Evolutionary conservation across 1,140 invertebrate genomes (phyloP).

Genomic region (Halotydeus destructor): DNA sequence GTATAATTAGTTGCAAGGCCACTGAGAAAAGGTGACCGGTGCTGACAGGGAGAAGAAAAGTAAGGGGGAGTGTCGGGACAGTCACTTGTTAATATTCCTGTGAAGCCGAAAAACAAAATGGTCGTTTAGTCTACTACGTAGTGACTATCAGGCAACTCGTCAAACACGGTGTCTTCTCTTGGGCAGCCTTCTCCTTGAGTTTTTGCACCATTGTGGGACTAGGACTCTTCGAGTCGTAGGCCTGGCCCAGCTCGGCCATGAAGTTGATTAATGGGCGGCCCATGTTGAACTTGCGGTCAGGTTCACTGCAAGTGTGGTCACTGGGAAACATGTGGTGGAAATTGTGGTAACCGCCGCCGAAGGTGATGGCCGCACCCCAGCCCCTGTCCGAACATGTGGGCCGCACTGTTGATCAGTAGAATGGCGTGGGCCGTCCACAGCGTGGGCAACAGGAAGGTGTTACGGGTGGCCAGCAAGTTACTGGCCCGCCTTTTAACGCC

Average conservation of each 20-base stretch:
- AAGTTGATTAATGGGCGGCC: constrained; percentile 60
- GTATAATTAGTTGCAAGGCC: too few species aligned
- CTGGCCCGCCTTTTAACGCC: constrained; percentile 73
- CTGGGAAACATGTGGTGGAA: constrained; percentile 35
- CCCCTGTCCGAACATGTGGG: constrained; percentile 29
- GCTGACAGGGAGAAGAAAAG: too few species aligned
- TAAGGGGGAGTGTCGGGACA: too few species aligned
- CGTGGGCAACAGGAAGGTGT: constrained; percentile 1
- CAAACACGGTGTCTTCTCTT: too few species aligned
- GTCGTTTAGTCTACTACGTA: too few species aligned
- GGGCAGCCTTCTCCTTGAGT: constrained; percentile 28
- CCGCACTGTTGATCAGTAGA: constrained; percentile 24
- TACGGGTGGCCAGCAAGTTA: constrained; percentile 49
- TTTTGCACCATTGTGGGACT: constrained; percentile 33
- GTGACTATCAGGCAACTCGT: too few species aligned
- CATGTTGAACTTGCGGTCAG: constrained; percentile 28
- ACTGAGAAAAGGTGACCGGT: too few species aligned
- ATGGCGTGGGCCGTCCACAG: not conserved
- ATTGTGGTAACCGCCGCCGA: constrained; percentile 33
- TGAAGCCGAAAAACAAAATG: too few species aligned
- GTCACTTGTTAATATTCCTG: too few species aligned
- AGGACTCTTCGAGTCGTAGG: constrained; percentile 47
- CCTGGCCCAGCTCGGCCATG: constrained; percentile 47
- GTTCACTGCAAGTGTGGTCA: constrained; percentile 30
- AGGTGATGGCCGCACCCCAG: constrained; percentile 24